phyloP scores from a whole-genome alignment of 2,113 vertebrate genomes.

The Phyllostomus discolor region DNA sequence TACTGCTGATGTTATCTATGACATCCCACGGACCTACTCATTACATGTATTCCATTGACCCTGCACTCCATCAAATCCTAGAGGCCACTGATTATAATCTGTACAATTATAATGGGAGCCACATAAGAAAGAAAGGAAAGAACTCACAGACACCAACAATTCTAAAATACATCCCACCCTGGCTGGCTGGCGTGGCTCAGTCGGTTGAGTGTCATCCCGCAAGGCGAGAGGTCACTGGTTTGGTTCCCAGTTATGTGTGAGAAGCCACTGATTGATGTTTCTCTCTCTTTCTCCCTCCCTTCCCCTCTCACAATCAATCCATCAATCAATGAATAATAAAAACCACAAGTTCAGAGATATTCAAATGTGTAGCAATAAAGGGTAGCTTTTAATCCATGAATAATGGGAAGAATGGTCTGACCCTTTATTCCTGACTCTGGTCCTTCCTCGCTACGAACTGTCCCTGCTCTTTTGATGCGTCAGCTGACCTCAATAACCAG shows the following conservation, averaged over 20 bases:
- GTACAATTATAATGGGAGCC: neutral
- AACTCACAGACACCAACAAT: neutral
- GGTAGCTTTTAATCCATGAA: neutral
- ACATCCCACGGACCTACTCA: neutral
- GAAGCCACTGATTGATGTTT: too few species aligned
- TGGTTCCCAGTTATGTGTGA: too few species aligned
- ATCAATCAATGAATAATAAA: neutral
- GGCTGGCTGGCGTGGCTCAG: too few species aligned
- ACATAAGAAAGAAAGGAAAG: neutral
- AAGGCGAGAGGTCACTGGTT: too few species aligned
- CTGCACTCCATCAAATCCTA: neutral
- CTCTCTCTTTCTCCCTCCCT: too few species aligned
- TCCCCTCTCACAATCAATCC: too few species aligned
- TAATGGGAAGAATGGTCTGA: neutral
- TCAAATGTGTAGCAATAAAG: neutral
- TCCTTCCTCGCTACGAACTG: neutral
- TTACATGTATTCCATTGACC: neutral
- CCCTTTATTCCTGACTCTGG: neutral
- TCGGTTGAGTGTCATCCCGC: too few species aligned
- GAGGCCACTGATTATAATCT: neutral
- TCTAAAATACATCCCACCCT: neutral
- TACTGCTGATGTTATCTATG: neutral
- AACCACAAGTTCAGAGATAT: neutral
- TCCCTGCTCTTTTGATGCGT: neutral
- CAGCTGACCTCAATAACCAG: neutral